Base-by-base conservation (phyloP, 2,113 vertebrate genomes). In the Lepus americanus region DNA sequence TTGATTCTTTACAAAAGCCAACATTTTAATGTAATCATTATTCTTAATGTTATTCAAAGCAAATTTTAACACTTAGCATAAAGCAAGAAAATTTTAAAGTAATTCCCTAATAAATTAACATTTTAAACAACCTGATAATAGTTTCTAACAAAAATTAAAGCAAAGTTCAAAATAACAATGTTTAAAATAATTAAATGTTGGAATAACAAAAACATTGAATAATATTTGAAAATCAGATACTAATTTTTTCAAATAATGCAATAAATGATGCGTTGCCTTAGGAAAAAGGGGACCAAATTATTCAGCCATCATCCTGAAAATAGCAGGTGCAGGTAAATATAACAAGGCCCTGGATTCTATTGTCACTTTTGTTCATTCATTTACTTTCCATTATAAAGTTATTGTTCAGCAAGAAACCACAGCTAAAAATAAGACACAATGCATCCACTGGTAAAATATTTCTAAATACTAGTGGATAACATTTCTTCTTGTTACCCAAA, bases 191-290 rank as follows among this genome's bases (percentile, higher is more conserved):
- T 23, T 66, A 84, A 72, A 59, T 64, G 70, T 4, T 19, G 7
- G 83, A 74, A 53, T 5, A 72, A 66, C 49, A 55, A 77, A 61
- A 82, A 22, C 6, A 81, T 61, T 92, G 19, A 64, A n/a, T 49
- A 59, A 83, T 31, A 70, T 44, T 66, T 92, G 5, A 19, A 81
- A 92, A 66, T 31, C 6, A 73, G 25, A 72, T 72, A 91, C 7
- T 76, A 85, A 22, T 59, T 93, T 63, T 51, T 76, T 36, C 72
- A 90, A 95, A 27, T 72, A 82, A 73, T 73, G 4, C 31, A 29
- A 2, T 23, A 83, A 77, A 29, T 4, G 94, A 74, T 89, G 8
- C 9, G 89, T 67, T 67, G 5, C 19, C 6, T 89, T 92, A 39
- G 33, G 22, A 55, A 63, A 86, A 69, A 76, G 59, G 73, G 77